A percentile compares a stretch with the other conserved stretches of the same genome.
These are phyloP conservation scores for Proterorhinus semilunaris DNA, from an alignment of 2,113 vertebrate genomes.

Conservation along the genomic window DNA sequence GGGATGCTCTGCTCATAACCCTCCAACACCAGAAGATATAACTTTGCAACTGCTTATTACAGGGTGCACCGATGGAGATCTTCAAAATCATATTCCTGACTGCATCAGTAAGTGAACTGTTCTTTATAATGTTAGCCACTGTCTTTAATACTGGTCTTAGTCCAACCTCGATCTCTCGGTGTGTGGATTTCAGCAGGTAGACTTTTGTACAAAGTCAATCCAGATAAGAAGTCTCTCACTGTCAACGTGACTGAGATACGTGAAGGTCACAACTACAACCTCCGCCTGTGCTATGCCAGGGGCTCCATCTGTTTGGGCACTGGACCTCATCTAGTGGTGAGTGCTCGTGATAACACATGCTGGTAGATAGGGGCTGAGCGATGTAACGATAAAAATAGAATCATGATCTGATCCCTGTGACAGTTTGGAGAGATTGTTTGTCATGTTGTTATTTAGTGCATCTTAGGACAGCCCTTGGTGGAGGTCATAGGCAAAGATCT, in stretches of 20 bases:
- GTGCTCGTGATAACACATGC: not conserved
- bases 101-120: slow-evolving; percentile 81
- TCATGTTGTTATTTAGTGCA: no score
- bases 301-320: slow-evolving; percentile 78
- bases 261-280: slow-evolving; percentile 70
- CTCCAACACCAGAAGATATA: no score
- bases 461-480: no score
- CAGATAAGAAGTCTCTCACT: slow-evolving; percentile 69
- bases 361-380: no score
- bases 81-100: slow-evolving; percentile 76
- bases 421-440: no score
- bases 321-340: slow-evolving; percentile 73
- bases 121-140: not conserved
- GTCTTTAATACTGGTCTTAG: not conserved
- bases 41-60: slow-evolving; percentile 8
- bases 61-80: slow-evolving; percentile 82
- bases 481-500: no score
- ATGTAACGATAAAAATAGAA: no score
- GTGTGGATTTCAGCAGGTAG: slow-evolving; percentile 69
- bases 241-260: slow-evolving; percentile 75
- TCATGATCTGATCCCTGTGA: no score
- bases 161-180: not conserved
- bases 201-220: slow-evolving; percentile 75
- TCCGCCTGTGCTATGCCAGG: slow-evolving; percentile 84
- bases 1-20: no score